Evolutionary conservation across 2,888 invertebrate species (phyloP), one percentile per base, ranked within the genome.

Genomic region (Callinectes sapidus): DNA sequence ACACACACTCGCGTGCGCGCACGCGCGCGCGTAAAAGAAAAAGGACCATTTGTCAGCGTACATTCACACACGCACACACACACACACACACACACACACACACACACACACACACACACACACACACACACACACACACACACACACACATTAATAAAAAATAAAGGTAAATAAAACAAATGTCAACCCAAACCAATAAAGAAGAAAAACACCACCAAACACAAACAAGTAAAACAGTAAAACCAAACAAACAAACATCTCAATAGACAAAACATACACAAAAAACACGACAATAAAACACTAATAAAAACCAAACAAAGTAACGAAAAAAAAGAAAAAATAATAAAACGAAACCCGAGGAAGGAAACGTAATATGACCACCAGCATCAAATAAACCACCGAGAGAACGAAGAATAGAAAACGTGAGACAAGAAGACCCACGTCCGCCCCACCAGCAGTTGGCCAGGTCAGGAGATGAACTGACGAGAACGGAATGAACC

Each of bases 1-100:
- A 61, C 61, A 61, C 61, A 71, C 71, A 71, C 71, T 28, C 71
- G 28, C 66, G n/a, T n/a, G n/a, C 66, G n/a, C 66, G n/a, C 66
- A 71, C 66, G n/a, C 66, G 14, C 14, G 16, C 55, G 16, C 18
- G 16, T 14, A 14, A 2, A 14, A 14, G 16, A 55, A n/a, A n/a
- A 55, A 18, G 14, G 18, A 14, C 18, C 16, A 55, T 55, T 55
- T 18, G 16, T 55, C n/a, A n/a, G 55, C 55, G 18, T 2, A 16
- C 55, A 55, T 18, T 55, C 14, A 55, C 14, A 55, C 55, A 55
- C 55, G 18, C 55, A n/a, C n/a, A n/a, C n/a, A 55, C 55, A 55
- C 55, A 55, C 55, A 55, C 55, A 55, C 55, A 55, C 55, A 55
- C 55, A 55, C 55, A 55, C 55, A 55, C 55, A 55, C 55, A 55